Evolutionary conservation across 2,113 vertebrate genomes (phyloP), one percentile per base, ranked within the genome.

Genomic region (Plotosus lineatus): DNA sequence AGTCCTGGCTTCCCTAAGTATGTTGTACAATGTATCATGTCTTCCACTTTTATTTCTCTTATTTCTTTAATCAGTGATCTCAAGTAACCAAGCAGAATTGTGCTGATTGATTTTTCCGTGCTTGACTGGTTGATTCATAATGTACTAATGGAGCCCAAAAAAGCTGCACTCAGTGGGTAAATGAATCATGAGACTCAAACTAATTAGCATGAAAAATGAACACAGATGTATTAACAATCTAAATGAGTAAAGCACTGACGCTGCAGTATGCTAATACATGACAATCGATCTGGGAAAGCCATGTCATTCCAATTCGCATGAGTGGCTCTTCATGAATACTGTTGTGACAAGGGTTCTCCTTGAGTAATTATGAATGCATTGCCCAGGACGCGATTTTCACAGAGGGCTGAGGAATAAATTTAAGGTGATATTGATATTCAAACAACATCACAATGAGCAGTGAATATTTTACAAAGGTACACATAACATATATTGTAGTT

Each of bases 191-290:
- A 85, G 85, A 79, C 74, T 65, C 55, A 42, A 68, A 80, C 74
- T 79, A 77, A 86, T 84, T 84, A 83, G 76, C 77, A 80, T 86
- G 80, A 82, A 80, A 85, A 85, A 87, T 78, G 71, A 84, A 84
- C 76, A 68, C 48, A 7, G 80, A 77, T 58, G 73, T 60, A 75
- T 60, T 82, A 82, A 82, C 78, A 75, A 79, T 74, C 77, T 31
- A 50, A 81, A 79, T 77, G 81, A 77, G 80, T 69, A 53, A 72
- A 65, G 46, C 44, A 78, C 80, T 84, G 87, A 83, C 31, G 68
- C 83, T 74, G 84, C 78, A 84, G 36, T 83, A 80, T 83, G 84
- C 82, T 76, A 78, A 84, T 87, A 83, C 60, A 66, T 85, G 66
- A 79, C 77, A 77, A 85, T 86, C 65, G 56, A 82, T 77, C 82